phyloP scores from a whole-genome alignment of 2,113 vertebrate genomes.

The Cyphomyrus plagiostoma region DNA sequence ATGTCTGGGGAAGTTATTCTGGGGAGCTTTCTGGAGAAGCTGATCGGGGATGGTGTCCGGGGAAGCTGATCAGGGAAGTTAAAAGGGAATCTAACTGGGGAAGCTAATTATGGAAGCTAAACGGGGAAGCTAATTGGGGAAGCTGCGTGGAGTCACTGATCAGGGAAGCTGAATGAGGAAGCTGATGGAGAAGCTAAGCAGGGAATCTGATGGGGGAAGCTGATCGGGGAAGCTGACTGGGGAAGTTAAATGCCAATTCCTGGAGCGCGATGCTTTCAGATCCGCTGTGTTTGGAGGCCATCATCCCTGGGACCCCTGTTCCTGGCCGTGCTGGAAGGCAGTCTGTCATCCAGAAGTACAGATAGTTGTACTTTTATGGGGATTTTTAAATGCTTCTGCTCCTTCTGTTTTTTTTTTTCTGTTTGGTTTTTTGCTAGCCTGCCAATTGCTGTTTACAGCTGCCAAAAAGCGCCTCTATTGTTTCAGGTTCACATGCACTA shows the following conservation, averaged over 20 bases:
- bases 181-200: no score
- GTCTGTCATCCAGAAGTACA: slow-evolving; percentile 4
- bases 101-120: background rate
- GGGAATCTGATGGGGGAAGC: background rate
- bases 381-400: slow-evolving; percentile 4
- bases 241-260: background rate
- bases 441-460: slow-evolving; percentile 4
- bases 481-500: slow-evolving; percentile 3
- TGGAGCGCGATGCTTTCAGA: background rate
- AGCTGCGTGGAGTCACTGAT: background rate
- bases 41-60: background rate
- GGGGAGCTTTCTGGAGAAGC: background rate
- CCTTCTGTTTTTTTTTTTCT: slow-evolving; percentile 1
- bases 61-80: background rate
- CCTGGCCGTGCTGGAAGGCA: background rate
- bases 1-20: background rate
- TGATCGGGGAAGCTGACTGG: background rate
- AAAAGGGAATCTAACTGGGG: background rate
- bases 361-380: background rate
- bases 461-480: slow-evolving; percentile 6
- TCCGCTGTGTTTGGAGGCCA: background rate
- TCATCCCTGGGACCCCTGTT: background rate
- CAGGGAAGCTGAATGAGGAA: no score
- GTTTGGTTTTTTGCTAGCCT: background rate
- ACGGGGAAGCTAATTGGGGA: background rate